phyloP scores from a whole-genome alignment of 2,888 invertebrate species.

The Maniola hyperantus region DNA sequence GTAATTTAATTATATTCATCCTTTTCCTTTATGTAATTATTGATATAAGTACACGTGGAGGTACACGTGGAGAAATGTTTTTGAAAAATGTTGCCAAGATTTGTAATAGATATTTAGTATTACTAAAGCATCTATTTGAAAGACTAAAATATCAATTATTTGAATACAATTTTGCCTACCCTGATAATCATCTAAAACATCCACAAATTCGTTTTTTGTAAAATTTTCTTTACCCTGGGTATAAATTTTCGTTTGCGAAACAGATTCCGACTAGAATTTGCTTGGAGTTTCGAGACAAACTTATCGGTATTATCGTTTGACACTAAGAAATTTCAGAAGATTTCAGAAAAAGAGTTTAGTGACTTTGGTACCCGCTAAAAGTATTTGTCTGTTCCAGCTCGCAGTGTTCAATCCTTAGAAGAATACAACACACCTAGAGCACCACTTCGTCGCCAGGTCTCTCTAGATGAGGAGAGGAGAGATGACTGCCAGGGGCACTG shows the following conservation, averaged over 20 bases:
- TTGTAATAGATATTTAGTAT: not conserved
- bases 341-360: no score
- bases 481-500: slow-evolving; percentile 80
- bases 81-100: not conserved
- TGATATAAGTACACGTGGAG: not conserved
- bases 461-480: slow-evolving; percentile 73
- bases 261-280: no score
- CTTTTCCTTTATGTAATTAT: not conserved
- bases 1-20: not conserved
- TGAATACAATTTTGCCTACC: not conserved
- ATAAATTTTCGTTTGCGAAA: no score
- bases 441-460: slow-evolving; percentile 72
- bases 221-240: no score
- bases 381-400: slow-evolving; percentile 50
- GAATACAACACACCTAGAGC: slow-evolving; percentile 73
- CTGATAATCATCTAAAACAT: no score
- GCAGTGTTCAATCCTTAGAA: slow-evolving; percentile 74
- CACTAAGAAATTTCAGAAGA: no score
- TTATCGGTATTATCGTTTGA: no score
- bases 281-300: no score
- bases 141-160: no score
- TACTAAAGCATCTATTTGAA: no score
- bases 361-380: no score
- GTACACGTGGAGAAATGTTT: not conserved
- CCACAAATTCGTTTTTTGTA: no score